Conservation (phyloP, 2,888 invertebrate species). For the Andrena bicolor region DNA sequence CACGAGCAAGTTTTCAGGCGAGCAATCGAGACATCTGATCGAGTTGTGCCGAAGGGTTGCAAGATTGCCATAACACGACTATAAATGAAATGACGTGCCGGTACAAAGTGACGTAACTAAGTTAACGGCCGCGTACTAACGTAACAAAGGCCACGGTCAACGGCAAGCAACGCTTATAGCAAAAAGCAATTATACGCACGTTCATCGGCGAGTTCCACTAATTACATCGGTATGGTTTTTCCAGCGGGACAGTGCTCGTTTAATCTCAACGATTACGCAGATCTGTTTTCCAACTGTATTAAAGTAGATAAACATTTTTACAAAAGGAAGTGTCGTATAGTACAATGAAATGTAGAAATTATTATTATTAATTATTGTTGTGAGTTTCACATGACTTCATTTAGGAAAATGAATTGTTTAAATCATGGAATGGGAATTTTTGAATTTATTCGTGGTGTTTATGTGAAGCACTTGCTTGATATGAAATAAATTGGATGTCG, state of each 20-base stretch:
- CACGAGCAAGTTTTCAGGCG: background rate
- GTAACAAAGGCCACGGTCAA: slow-evolving; percentile 27
- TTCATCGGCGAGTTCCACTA: background rate
- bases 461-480: background rate
- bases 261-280: background rate
- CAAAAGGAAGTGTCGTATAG: too few species aligned
- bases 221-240: slow-evolving; percentile 9
- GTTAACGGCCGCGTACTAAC: slow-evolving; percentile 8
- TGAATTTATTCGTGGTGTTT: background rate
- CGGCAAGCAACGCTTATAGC: background rate
- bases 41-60: background rate
- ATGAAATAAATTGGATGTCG: too few species aligned
- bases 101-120: slow-evolving; percentile 1
- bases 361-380: too few species aligned
- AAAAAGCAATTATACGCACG: slow-evolving; percentile 13
- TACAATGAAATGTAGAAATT: too few species aligned
- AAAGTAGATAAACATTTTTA: background rate
- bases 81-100: background rate
- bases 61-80: background rate
- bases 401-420: background rate
- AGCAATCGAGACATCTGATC: background rate
- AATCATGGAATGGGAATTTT: background rate
- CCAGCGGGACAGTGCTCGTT: background rate
- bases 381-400: background rate
- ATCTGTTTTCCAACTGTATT: background rate